Base-by-base conservation (phyloP, 2,113 vertebrate genomes). In the Xiphophorus couchianus region DNA sequence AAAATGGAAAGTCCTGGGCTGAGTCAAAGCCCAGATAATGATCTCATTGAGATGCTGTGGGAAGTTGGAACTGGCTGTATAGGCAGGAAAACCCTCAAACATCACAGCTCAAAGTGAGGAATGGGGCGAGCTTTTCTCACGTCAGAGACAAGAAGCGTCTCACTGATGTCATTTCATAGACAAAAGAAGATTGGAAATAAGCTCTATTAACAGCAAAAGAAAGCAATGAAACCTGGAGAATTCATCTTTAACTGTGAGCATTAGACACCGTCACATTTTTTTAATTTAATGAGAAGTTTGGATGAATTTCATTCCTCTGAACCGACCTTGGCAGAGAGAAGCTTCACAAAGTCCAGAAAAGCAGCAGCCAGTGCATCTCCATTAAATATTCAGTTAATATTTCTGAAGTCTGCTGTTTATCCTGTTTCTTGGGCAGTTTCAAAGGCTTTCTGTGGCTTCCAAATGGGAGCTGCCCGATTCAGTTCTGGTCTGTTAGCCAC, bases 401-500 rank as follows among this genome's bases (percentile, higher is more conserved):
- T 27, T 22, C 64, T 54, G 37, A 74, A 42, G 12, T 44, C 35
- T 44, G 65, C 31, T 42, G 31, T 42, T 39, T 33, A 27, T 42
- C 31, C 3, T 54, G 25, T 37, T 3, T 48, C 35, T 7, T 62
- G 33, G 80, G 71, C 61, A 42, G 11, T 67, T 81, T 65, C 35
- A 29, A 63, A 71, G 66, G 64, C 71, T 62, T 48, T 4, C 25
- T 72, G 61, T n/a, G 66, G 72, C 63, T 44, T 67, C 44, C 29
- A 48, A 44, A 60, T n/a, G 71, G 62, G 33, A 81, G 71, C 35
- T 66, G 70, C 31, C 54, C 58, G 44, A 69, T 84, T 9, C 33
- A 69, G 64, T 72, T 64, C 22, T 65, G 76, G 71, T 84, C 30
- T 64, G 82, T 72, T 33, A 78, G 73, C 71, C 17, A 0, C 80